A percentile compares a stretch with the other conserved stretches of the same genome.
These are phyloP conservation scores for Heliconius hermathena DNA, from an alignment of 1,140 invertebrate genomes.

Conservation along the genomic window DNA sequence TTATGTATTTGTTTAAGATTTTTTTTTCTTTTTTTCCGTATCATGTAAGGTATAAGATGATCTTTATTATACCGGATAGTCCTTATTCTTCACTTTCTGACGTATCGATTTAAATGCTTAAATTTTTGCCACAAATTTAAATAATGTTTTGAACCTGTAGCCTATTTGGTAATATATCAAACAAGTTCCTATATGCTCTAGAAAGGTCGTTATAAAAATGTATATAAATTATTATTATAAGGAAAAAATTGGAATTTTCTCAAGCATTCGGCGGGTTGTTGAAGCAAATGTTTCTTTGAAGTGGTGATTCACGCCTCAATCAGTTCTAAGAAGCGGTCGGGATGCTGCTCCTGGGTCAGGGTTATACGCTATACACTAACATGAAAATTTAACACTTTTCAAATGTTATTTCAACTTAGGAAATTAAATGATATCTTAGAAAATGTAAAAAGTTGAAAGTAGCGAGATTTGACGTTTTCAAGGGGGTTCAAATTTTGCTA, in stretches of 20 bases:
- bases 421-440: no score
- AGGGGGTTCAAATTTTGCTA: no score
- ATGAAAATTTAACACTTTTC: not conserved
- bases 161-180: not conserved
- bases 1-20: no score
- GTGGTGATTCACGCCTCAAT: conserved; percentile 26
- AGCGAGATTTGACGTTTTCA: no score
- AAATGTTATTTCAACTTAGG: no score
- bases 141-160: not conserved
- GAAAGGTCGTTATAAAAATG: not conserved
- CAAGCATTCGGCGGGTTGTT: conserved; percentile 4
- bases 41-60: no score
- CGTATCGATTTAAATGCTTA: no score
- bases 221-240: not conserved
- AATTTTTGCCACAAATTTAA: no score
- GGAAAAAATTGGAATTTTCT: conserved; percentile 17
- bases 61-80: no score
- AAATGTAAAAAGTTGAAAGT: no score
- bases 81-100: no score
- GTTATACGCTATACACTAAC: not conserved
- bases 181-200: not conserved
- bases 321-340: conserved; percentile 18
- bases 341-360: conserved; percentile 21
- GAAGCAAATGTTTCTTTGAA: conserved; percentile 24
- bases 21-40: no score